These are phyloP conservation scores for Achlya flavicornis DNA, from an alignment of 2,888 invertebrate genomes.

Conservation along the genomic window DNA sequence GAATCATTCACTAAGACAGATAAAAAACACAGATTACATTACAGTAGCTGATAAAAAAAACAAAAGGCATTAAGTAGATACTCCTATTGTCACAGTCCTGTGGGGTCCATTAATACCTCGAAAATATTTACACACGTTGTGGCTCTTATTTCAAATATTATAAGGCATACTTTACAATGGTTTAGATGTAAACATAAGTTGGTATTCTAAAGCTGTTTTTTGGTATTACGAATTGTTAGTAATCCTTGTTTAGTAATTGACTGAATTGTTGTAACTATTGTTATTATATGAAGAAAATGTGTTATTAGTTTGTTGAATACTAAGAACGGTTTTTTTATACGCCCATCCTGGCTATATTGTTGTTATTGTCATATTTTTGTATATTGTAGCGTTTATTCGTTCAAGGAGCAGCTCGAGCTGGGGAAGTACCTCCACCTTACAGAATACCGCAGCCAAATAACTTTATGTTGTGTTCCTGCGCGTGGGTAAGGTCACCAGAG, in stretches of 20 bases:
- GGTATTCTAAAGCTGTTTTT: background rate
- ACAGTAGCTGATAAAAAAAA: background rate
- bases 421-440: too few species aligned
- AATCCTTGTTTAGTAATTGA: background rate
- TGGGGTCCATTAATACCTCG: background rate
- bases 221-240: background rate
- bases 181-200: background rate
- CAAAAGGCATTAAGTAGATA: background rate
- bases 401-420: too few species aligned
- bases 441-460: too few species aligned
- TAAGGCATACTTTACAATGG: background rate
- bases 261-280: background rate
- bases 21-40: background rate
- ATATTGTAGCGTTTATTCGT: too few species aligned
- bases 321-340: too few species aligned
- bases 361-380: too few species aligned
- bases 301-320: background rate
- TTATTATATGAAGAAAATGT: too few species aligned
- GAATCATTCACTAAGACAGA: background rate
- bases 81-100: background rate
- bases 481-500: too few species aligned
- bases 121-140: background rate
- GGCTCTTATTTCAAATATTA: background rate
- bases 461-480: too few species aligned
- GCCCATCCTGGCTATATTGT: too few species aligned